These are phyloP conservation scores for Drosophila longiperda DNA, from an alignment of 2,888 invertebrate species.

Conservation along the genomic window DNA sequence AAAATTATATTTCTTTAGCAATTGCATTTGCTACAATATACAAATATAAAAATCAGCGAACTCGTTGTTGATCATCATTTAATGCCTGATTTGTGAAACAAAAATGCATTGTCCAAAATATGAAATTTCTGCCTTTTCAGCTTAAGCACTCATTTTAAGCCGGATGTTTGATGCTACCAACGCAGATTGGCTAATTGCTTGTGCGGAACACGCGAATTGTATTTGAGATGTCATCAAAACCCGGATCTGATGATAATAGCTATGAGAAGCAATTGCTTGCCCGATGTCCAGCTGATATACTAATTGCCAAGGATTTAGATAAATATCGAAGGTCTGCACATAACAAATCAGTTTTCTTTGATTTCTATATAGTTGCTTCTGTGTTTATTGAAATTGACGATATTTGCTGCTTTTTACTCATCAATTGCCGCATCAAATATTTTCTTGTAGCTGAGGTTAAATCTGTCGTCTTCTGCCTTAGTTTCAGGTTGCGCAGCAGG, in stretches of 20 bases:
- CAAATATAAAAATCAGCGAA: background rate
- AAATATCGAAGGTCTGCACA: slow-evolving; percentile 93
- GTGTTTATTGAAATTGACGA: slow-evolving; percentile 36
- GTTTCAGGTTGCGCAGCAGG: background rate
- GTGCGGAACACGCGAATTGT: slow-evolving; percentile 87
- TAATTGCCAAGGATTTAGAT: slow-evolving; percentile 90
- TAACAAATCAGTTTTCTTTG: slow-evolving; percentile 90
- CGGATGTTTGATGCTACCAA: slow-evolving; percentile 93
- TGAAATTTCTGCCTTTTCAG: slow-evolving; percentile 96
- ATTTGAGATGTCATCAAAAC: slow-evolving; percentile 83
- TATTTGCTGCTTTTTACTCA: slow-evolving; percentile 45
- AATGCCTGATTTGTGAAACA: slow-evolving; percentile 95
- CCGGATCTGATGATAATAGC: slow-evolving; percentile 37
- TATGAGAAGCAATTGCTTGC: slow-evolving; percentile 55
- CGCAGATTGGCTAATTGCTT: slow-evolving; percentile 93
- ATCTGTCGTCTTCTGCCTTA: background rate
- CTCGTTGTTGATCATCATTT: slow-evolving; percentile 85
- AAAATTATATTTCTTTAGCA: background rate
- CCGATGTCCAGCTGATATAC: slow-evolving; percentile 33
- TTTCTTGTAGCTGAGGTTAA: background rate
- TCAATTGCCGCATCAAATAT: slow-evolving; percentile 24
- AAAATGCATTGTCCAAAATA: slow-evolving; percentile 93
- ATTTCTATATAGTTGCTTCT: slow-evolving; percentile 73
- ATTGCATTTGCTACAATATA: background rate
- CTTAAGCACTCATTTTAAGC: slow-evolving; percentile 94